Evolutionary conservation across 2,888 invertebrate species (phyloP), one percentile per base, ranked within the genome.

Genomic region (Pyrrhia umbra): DNA sequence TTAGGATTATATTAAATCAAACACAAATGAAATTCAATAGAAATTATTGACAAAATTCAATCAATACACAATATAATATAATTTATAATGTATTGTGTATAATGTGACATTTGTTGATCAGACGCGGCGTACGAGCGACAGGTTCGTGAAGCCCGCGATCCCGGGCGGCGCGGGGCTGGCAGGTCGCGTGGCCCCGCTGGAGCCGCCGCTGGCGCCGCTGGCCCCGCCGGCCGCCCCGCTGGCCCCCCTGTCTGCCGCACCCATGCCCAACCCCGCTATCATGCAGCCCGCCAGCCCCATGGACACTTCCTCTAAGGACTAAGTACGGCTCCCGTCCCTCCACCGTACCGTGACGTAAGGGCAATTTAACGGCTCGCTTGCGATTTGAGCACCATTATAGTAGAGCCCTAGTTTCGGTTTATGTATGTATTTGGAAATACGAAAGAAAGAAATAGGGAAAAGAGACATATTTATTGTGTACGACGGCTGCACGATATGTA

Each of bases 81-180:
- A n/a, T n/a, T n/a, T n/a, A n/a, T n/a, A n/a, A n/a, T n/a, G n/a
- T n/a, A 27, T n/a, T 9, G 5, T 16, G n/a, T 6, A n/a, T 23
- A 20, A 13, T 25, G 6, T 13, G 37, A n/a, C 54, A 43, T 74
- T 37, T 20, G 47, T 51, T 3, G 13, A 0, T 75, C 85, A 96
- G 96, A 94, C 95, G 75, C 96, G 97, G 72, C 96, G 97, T 51
- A 95, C 97, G 39, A 97, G 97, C 82, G 98, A 98, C 88, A 96
- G 98, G 80, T 98, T 98, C 87, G 97, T 98, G 66, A 98, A 98
- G 90, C 98, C 98, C 66, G 98, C 98, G 66, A 96, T 97, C 88
- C 98, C 97, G 0, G 90, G 96, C 1, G 95, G 95, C 67, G 95
- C 88, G 40, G 95, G 88, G 49, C 69, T 83, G 68, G 77, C 58